Conservation (phyloP, 2,888 invertebrate genomes). For the Chirona hameri region DNA sequence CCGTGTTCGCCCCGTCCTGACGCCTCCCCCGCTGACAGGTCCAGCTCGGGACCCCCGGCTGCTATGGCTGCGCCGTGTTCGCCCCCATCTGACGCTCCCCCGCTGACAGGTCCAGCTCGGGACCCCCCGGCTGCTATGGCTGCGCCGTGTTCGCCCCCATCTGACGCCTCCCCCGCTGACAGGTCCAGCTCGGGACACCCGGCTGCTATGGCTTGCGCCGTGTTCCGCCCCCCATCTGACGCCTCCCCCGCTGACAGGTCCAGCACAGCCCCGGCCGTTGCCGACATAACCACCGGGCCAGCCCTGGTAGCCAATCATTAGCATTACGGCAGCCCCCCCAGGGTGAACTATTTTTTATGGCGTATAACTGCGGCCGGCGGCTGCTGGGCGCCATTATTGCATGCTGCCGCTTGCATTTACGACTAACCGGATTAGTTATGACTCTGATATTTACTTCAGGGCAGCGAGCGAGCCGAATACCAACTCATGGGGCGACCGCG, state of each 20-base stretch:
- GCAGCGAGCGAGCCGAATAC: background rate
- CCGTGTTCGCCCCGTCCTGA: no score
- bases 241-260: background rate
- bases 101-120: no score
- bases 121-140: background rate
- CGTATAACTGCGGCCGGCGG: background rate
- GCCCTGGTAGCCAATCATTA: slow-evolving; percentile 11
- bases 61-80: no score
- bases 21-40: no score
- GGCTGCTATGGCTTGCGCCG: no score
- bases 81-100: no score
- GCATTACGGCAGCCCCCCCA: background rate
- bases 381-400: background rate
- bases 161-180: no score
- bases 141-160: no score
- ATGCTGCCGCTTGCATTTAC: background rate
- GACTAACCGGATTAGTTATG: slow-evolving; percentile 2
- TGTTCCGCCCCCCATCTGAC: no score
- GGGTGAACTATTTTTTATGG: slow-evolving; percentile 3
- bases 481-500: background rate
- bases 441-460: background rate
- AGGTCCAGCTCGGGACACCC: no score
- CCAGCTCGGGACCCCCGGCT: no score
- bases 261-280: background rate
- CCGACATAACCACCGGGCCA: background rate